phyloP scores from a whole-genome alignment of 2,888 invertebrate genomes.

The Platynereis dumerilii region DNA sequence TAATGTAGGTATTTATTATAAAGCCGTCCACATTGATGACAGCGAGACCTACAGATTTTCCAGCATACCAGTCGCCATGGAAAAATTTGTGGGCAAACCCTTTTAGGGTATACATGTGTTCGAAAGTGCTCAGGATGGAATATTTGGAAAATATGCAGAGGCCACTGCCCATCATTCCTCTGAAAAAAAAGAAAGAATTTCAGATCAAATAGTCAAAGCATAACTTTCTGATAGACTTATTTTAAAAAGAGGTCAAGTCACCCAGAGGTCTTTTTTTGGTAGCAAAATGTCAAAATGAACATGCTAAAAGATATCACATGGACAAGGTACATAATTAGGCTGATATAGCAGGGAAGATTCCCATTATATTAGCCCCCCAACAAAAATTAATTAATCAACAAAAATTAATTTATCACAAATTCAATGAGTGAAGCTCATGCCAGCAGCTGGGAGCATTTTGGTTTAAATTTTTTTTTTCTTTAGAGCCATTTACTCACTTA shows the following conservation, averaged over 20 bases:
- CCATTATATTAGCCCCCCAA: not conserved
- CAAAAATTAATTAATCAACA: not conserved
- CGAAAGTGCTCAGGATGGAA: conserved; percentile 76
- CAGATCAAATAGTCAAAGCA: not conserved
- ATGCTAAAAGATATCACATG: too few relatives aligned
- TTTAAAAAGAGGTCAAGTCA: too few relatives aligned
- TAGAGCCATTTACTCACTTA: too few relatives aligned
- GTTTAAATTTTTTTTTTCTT: too few relatives aligned
- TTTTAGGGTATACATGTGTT: conserved; percentile 94
- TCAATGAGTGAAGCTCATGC: not conserved
- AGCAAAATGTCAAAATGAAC: too few relatives aligned
- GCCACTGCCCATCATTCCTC: conserved; percentile 61
- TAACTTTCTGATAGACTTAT: too few relatives aligned
- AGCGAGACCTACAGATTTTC: conserved; percentile 74
- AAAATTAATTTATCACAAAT: not conserved
- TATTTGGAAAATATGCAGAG: conserved; percentile 60
- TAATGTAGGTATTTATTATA: conserved; percentile 84
- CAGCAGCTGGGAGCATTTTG: too few relatives aligned
- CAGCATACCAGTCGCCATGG: conserved; percentile 99
- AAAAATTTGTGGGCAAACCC: conserved; percentile 94
- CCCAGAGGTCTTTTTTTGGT: too few relatives aligned
- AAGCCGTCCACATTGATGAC: conserved; percentile 48
- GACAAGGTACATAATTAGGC: not conserved
- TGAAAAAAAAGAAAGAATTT: conserved; percentile 71
- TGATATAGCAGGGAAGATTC: not conserved